Evolutionary conservation across 2,888 invertebrate genomes (phyloP).

Genomic region (Lobophora halterata): DNA sequence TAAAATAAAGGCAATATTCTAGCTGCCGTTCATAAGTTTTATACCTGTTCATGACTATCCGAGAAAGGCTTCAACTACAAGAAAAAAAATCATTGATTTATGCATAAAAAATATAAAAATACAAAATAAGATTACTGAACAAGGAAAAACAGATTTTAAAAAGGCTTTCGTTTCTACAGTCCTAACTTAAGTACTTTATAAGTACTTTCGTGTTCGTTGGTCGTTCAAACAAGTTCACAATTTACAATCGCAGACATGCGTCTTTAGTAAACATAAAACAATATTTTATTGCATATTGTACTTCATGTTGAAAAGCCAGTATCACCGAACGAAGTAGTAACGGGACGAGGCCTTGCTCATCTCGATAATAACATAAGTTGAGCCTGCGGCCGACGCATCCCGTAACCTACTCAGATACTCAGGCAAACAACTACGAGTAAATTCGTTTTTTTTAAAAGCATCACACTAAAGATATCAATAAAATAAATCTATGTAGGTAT

Average conservation of each 20-base stretch:
- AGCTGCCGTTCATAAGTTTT: constrained; percentile 59
- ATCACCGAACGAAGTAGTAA: constrained; percentile 6
- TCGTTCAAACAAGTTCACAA: no score
- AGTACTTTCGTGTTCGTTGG: no score
- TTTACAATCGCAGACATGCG: no score
- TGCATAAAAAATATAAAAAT: constrained; percentile 26
- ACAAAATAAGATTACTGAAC: constrained; percentile 8
- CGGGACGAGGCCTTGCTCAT: constrained; percentile 41
- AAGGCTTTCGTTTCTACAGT: background rate
- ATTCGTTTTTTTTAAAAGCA: no score
- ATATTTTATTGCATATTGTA: no score
- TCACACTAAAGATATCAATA: no score
- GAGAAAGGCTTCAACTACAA: constrained; percentile 80
- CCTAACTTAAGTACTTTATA: constrained; percentile 1
- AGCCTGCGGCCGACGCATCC: constrained; percentile 25
- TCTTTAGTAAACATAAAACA: no score
- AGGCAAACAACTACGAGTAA: background rate
- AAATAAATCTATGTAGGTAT: no score
- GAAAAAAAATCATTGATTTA: constrained; percentile 52
- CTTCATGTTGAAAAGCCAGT: no score
- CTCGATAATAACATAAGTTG: constrained; percentile 50
- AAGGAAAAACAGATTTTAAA: constrained; percentile 9
- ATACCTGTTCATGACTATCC: constrained; percentile 80
- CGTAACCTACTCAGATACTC: background rate
- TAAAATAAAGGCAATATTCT: constrained; percentile 53